Conservation (phyloP, 2,113 vertebrate species). For the Gymnogyps californianus region DNA sequence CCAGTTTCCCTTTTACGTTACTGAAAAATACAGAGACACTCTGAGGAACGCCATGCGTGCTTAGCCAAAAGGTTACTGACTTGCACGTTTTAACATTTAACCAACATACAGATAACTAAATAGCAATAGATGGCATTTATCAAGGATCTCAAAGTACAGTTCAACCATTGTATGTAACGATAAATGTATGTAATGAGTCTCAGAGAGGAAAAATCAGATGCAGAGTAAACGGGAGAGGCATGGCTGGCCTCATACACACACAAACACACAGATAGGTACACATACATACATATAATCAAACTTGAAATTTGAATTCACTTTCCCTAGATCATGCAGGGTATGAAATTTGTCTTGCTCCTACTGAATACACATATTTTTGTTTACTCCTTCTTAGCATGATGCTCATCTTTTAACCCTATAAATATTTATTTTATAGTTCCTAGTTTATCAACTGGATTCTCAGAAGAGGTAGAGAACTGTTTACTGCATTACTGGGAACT, state of each 20-base stretch:
- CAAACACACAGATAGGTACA: neutral
- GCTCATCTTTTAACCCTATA: neutral
- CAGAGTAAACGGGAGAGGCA: neutral
- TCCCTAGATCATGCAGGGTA: neutral
- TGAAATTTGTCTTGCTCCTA: neutral
- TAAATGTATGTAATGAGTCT: neutral
- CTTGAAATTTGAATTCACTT: neutral
- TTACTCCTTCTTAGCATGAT: neutral
- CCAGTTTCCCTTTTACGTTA: neutral
- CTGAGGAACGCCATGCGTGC: accelerated
- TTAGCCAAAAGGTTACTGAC: neutral
- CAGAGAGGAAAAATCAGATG: neutral
- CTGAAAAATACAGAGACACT: neutral
- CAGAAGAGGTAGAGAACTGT: neutral
- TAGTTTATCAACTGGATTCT: neutral
- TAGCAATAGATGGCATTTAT: neutral
- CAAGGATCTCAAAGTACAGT: neutral
- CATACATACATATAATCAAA: neutral
- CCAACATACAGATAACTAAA: neutral
- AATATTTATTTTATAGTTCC: neutral
- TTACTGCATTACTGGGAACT: neutral
- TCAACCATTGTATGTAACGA: neutral
- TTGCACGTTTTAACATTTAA: neutral
- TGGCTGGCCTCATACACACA: neutral
- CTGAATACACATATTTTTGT: neutral